Evolutionary conservation across 2,113 vertebrate genomes (phyloP), one percentile per base, ranked within the genome.

Genomic region (Pongo pygmaeus): DNA sequence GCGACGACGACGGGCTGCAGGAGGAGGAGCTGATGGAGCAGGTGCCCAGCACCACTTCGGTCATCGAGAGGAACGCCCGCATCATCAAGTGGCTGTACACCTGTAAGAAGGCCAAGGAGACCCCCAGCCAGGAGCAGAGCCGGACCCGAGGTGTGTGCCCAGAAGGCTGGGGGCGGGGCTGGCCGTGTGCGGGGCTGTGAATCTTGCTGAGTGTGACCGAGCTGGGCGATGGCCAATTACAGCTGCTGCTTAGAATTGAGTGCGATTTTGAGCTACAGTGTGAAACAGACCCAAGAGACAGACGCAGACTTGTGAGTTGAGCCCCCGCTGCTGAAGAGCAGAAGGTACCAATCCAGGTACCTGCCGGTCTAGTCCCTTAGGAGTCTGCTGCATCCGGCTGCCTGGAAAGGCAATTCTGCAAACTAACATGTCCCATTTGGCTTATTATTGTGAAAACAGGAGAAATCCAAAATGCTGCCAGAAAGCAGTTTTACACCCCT

Each of bases 31-130:
- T 99, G 38, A 95, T 97, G 0, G 98, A 99, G 93, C 99, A 99
- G 80, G 97, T 96, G 25, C 98, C 98, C 1, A 98, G 98, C 55
- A 97, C 97, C 50, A 99, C 99, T 0, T 99, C 99, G 0, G 99
- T 99, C 3, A 97, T 99, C 0, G 99, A 99, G 97, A 99, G 99
- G 96, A 99, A 99, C 6, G 99, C 99, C n/a, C 99, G 99, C 81
- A 99, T 99, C 89, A 99, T 99, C 98, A 99, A 99, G 84, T 99
- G 99, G 99, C 97, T 99, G 93, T 99, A 99, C 98, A 99, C 99
- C 13, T 99, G 99, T 98, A 99, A 98, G 98, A 99, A 99, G 92
- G 99, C 99, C 75, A 98, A 35, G 84, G 99, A 99, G 95, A 91
- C 96, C 0, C 61, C 80, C 2, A 98, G 98, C 64, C 99, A 99